Evolutionary conservation across 2,888 invertebrate species (phyloP), one percentile per base, ranked within the genome.

Genomic region (Andrena dorsata): DNA sequence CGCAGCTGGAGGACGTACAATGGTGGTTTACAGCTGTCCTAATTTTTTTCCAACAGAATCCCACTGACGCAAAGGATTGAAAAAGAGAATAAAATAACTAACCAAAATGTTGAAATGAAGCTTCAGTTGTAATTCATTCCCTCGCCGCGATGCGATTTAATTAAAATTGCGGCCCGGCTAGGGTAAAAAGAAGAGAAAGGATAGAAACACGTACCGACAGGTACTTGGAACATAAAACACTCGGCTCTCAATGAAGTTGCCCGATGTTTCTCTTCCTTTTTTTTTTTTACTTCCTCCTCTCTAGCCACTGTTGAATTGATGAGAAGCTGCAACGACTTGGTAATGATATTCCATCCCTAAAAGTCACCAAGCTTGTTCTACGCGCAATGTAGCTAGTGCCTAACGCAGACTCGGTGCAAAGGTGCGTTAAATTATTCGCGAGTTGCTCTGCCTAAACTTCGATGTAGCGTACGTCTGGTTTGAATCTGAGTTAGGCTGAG

Each of bases 41-140:
- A 82, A 82, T 74, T 80, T 61, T 80, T 71, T 74, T 60, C 64
- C 30, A 41, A 69, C 74, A 79, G 53, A 63, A 10, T 26, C 32
- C 35, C n/a, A 41, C 16, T 41, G 41, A 41, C 20, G 47, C n/a
- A 70, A 58, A 35, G 53, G 32, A 32, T 47, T 8, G 61, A 71
- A 66, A 30, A 78, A 68, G 23, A 5, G 0, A 49, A 28, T 53
- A 35, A 56, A 53, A 32, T 35, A 69, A 58, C 20, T 20, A 73
- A 81, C 51, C 66, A 76, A 81, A 82, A 82, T 81, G 82, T 81
- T 81, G 70, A 71, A 82, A 75, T 63, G 81, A 68, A 75, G 72
- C 75, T 82, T 72, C 80, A 68, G 75, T 75, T 81, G 82, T 81
- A 81, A 82, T 81, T 82, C 82, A 82, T 82, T 76, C 76, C 65